phyloP scores from a whole-genome alignment of 2,113 vertebrate species.

The Cricetomys ansorgei region DNA sequence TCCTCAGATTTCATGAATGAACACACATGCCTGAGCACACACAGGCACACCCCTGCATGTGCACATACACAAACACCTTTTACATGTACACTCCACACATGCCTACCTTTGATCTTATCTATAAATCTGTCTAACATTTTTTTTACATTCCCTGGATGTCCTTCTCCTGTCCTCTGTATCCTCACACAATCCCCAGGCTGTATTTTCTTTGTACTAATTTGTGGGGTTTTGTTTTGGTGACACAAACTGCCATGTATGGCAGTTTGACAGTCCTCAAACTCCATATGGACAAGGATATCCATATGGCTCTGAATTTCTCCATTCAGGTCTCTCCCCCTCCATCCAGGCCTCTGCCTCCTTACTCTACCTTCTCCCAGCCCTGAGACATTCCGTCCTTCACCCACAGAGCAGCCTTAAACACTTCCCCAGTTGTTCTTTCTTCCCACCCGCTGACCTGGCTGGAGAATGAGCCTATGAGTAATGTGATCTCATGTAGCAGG shows the following conservation, averaged over 20 bases:
- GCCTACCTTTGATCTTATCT: background rate
- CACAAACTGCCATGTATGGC: background rate
- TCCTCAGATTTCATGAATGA: rapidly evolving
- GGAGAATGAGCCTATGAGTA: slow-evolving; percentile 69
- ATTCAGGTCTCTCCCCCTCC: background rate
- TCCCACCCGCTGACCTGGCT: slow-evolving; percentile 77
- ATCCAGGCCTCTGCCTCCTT: background rate
- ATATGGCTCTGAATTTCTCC: background rate
- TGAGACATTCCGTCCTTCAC: no score
- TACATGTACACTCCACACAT: background rate
- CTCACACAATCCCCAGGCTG: background rate
- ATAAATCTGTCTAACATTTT: background rate
- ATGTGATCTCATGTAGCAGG: slow-evolving; percentile 26
- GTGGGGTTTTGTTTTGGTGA: background rate
- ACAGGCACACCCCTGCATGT: background rate
- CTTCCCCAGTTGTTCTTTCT: no score
- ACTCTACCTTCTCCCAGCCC: background rate
- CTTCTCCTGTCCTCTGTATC: background rate
- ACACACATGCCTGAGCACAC: no score
- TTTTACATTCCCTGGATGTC: background rate
- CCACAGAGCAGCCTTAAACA: background rate
- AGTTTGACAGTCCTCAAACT: background rate
- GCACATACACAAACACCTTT: background rate
- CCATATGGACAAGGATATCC: background rate
- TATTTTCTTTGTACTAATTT: background rate